These are phyloP conservation scores for Spilosoma lubricipeda DNA, from an alignment of 2,888 invertebrate species.

Conservation along the genomic window DNA sequence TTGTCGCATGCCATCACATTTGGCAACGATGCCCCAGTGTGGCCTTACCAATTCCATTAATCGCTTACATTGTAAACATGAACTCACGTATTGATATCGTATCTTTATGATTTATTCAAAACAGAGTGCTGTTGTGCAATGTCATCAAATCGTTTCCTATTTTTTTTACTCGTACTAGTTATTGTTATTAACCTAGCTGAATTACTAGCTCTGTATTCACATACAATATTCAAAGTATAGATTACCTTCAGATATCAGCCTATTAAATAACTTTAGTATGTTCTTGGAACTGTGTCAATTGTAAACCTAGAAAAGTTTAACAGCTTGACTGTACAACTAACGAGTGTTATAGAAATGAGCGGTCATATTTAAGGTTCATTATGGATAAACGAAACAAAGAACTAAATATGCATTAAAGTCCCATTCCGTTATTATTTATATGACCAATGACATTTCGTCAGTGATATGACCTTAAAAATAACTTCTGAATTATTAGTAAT, in stretches of 20 bases:
- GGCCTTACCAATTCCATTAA: constrained; percentile 39
- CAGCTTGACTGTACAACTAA: not conserved
- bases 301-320: not conserved
- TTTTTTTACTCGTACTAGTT: not conserved
- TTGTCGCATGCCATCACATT: constrained; percentile 43
- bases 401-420: not conserved
- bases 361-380: not conserved
- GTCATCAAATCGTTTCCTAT: not conserved
- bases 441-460: too few relatives aligned
- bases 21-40: constrained; percentile 45
- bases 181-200: not conserved
- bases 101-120: constrained; percentile 9
- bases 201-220: not conserved
- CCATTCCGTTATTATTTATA: too few relatives aligned
- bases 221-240: not conserved
- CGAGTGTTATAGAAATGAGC: not conserved
- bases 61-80: constrained; percentile 39
- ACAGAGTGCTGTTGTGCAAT: constrained; percentile 7
- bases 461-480: too few relatives aligned
- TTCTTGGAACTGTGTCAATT: not conserved
- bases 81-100: constrained; percentile 28
- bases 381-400: not conserved
- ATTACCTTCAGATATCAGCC: not conserved
- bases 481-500: too few relatives aligned
- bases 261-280: not conserved